Base-by-base conservation (phyloP, 2,797 vertebrate genomes). In the Hyperoplus lanceolatus region DNA sequence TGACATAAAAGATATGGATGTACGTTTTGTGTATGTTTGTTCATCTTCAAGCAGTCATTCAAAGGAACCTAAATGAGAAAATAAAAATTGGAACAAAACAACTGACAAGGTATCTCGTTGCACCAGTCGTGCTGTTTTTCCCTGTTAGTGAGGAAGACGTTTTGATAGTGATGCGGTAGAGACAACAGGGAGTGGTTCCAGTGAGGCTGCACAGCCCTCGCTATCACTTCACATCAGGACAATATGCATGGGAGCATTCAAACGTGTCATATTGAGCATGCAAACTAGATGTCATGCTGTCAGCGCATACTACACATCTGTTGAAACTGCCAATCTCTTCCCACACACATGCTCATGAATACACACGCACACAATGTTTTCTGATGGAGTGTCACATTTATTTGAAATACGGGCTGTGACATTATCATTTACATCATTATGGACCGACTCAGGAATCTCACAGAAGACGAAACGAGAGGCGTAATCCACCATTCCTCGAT, bases 251-350 rank as follows among this genome's bases (percentile, higher is more conserved):
- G 78, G 81, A 80, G 89, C 85, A 80, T 84, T 89, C 88, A 90
- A 71, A 91, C 78, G 73, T 91, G 87, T 91, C 91, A 90, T 91
- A 91, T 87, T 89, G 85, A 91, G 87, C 87, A 90, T 90, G 87
- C 89, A 92, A 93, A 93, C 85, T 93, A 93, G 91, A 94, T 91
- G 89, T 92, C 90, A 85, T 74, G 87, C 91, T 92, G 89, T 92
- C 91, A 87, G 73, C 78, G 75, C 82, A 83, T 83, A 66, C 80
- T 84, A 75, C 84, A 90, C 92, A 91, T 93, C 90, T 88, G 88
- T 69, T 92, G 81, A 85, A 84, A 83, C 71, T 91, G 94, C 86
- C 88, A 89, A 82, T 90, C 91, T 85, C 72, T 72, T 67, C 79
- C 63, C 58, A 81, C 81, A 59, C 82, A 54, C n/a, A 16, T 39